Evolutionary conservation across 2,888 invertebrate genomes (phyloP), one percentile per base, ranked within the genome.

Genomic region (Platynereis dumerilii): DNA sequence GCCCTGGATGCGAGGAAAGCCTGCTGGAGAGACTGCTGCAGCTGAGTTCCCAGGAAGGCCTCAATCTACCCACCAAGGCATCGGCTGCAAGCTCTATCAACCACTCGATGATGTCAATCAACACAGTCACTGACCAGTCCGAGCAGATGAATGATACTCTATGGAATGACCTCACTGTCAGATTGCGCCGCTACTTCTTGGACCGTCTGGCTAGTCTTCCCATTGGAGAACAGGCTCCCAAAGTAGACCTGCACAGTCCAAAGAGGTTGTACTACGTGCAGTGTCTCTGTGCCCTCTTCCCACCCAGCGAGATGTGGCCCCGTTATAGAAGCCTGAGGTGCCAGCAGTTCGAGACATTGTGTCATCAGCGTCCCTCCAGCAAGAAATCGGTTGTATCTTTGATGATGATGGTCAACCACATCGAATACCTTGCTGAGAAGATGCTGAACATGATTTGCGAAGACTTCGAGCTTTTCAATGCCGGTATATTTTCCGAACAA

Each of bases 1-100:
- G 72, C 29, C 80, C 79, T 22, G 82, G 80, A 1, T 72, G 76
- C 74, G 82, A 82, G 65, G 80, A 80, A 62, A 71, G 73, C 0
- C 72, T 80, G 10, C 69, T 82, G 15, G 74, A 79, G 55, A 78
- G 78, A 57, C 70, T 82, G 22, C 61, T 80, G 34, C 69, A 73
- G 3, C 72, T 82, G 12, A 77, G 79, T 20, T 79, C 81, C 1
- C 71, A 74, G n/a, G 79, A 80, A 58, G 82, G 82, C 1, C 67
- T 82, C n/a, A 69, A 75, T 26, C 70, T 82, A 54, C 82, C 82
- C 1, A 65, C 77, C 7, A 71, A 73, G 29, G 68, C 74, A 3
- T 54, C 68, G 3, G 65, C 72, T 1, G 34, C 58, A 0, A 74
- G 76, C 34, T 71, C 72, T 2, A 72, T 74, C 22, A 72, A 73